Conservation (phyloP, 2,888 invertebrate species). For the Drosophila kuntzei region DNA sequence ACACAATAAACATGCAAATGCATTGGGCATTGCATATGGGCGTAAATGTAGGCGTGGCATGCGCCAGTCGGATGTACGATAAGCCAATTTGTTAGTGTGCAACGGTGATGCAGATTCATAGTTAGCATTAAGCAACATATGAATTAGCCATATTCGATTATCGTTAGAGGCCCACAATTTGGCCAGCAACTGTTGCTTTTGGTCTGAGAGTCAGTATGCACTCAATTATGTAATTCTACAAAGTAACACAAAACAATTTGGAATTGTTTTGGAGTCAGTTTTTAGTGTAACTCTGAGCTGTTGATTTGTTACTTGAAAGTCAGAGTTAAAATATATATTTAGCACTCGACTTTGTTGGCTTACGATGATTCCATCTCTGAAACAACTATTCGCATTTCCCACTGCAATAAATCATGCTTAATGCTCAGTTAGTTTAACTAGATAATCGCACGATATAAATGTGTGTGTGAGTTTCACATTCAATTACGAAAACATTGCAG, state of each 20-base stretch:
- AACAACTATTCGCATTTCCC: too few species aligned
- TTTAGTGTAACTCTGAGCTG: neutral
- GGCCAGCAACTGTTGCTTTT: conserved; percentile 7
- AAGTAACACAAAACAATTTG: too few species aligned
- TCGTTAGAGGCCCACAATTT: neutral
- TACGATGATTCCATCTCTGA: neutral
- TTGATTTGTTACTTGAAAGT: neutral
- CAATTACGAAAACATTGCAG: conserved; percentile 28
- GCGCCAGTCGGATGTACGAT: conserved; percentile 39
- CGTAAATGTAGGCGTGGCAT: conserved; percentile 32
- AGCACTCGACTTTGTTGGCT: neutral
- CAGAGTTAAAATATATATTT: neutral
- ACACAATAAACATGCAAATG: conserved; percentile 80
- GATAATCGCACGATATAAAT: conserved; percentile 15
- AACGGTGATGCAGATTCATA: conserved; percentile 2
- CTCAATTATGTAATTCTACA: too few species aligned
- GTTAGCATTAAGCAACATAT: conserved; percentile 7
- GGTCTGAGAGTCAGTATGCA: neutral
- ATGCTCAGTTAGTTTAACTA: conserved; percentile 13
- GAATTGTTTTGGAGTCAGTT: neutral
- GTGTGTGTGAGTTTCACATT: conserved; percentile 18
- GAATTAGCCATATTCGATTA: neutral
- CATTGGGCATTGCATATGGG: conserved; percentile 32
- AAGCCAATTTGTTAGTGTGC: conserved; percentile 59
- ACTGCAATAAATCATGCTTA: conserved; percentile 5